Evolutionary conservation across 2,888 invertebrate species (phyloP).

Genomic region (Aporophyla lueneburgensis): DNA sequence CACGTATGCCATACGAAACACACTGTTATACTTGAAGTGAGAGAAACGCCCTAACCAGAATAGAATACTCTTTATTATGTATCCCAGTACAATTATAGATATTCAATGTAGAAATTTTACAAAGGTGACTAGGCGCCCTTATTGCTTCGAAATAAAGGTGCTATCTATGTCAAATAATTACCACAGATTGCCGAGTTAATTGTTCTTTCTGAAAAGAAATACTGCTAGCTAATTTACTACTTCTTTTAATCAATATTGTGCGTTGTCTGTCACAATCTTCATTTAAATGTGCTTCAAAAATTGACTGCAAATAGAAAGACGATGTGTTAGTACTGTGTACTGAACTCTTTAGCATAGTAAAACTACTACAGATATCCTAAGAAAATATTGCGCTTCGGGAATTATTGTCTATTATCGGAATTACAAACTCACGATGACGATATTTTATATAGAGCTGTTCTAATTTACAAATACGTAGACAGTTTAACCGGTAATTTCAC

Average conservation of each 20-base stretch:
- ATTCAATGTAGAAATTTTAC: neutral
- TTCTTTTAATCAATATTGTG: neutral
- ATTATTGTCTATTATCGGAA: neutral
- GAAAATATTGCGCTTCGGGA: neutral
- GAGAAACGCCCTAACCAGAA: neutral
- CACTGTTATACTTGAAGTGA: neutral
- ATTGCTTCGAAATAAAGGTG: neutral
- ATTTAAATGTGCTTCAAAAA: neutral
- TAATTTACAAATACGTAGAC: too few relatives aligned
- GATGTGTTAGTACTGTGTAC: neutral
- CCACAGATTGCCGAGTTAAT: too few relatives aligned
- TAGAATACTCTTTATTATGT: neutral
- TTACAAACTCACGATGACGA: too few relatives aligned
- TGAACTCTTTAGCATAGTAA: neutral
- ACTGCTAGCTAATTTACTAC: neutral
- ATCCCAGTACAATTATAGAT: neutral
- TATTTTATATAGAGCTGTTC: too few relatives aligned
- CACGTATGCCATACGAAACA: neutral
- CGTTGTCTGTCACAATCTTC: neutral
- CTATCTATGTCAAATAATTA: too few relatives aligned
- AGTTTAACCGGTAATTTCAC: too few relatives aligned
- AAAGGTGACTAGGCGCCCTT: neutral
- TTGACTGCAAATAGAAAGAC: neutral
- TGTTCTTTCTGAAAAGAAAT: too few relatives aligned
- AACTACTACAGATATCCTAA: neutral